Base-by-base conservation (phyloP, 2,797 vertebrate genomes). In the Anguilla marmorata region DNA sequence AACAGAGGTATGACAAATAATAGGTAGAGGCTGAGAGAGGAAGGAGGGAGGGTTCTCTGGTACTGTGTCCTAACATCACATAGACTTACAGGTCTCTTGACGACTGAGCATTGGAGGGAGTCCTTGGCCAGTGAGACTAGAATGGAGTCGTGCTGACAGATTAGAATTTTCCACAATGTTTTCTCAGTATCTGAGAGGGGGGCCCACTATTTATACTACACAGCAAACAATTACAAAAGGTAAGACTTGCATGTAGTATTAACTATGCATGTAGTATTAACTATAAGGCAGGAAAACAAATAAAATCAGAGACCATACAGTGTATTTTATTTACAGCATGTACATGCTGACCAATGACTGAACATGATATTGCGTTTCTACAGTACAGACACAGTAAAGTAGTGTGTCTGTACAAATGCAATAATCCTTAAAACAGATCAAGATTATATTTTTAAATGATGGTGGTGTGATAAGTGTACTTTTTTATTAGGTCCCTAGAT, bases 1-100 rank as follows among this genome's bases (percentile, higher is more conserved):
- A 63, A 85, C 30, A 85, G 58, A 60, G 79, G 79, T 48, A 37
- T 41, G 84, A 85, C 52, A 85, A 60, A 85, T 56, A 60, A 85
- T 19, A 86, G 85, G 37, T 21, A 24, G 85, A 86, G 85, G 21
- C 14, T 41, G 33, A 14, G 85, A 86, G 85, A 11, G 41, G 76
- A 2, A 48, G 33, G 76, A 80, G 41, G 33, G 41, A 82, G 21
- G n/a, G 41, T 21, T 27, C 19, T 48, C 6, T 24, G 45, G 79
- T 50, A 11, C 45, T 82, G 79, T 79, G 74, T 82, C 79, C 79
- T 82, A 50, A 82, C 41, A 50, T 82, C 45, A 48, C 79, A n/a
- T 45, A 50, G 79, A 21, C 45, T 50, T 37, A 21, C 74, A 37
- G 33, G 74, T 82, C 45, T 82, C 79, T 50, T 45, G 37, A 50